A percentile compares a stretch with the other conserved stretches of the same genome.
Evolutionary conservation across 2,888 invertebrate species (phyloP).

Genomic region (Spialia ferax): DNA sequence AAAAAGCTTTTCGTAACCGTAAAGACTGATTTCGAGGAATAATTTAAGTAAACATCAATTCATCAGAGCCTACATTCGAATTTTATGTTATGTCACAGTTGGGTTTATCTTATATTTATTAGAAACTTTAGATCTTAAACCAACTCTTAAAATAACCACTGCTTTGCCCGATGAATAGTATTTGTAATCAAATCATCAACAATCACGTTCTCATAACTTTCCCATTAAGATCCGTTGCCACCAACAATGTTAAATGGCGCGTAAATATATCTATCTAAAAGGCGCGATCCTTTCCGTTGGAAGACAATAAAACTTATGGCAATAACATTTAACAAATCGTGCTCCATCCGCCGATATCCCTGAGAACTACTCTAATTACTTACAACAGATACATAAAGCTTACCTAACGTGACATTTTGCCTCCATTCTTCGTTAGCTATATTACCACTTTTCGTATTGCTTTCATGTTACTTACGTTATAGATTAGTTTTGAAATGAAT

Average conservation of each 20-base stretch:
- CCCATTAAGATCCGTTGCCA: constrained; percentile 25
- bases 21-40: not conserved
- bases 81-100: too few relatives aligned
- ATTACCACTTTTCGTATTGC: constrained; percentile 11
- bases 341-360: constrained; percentile 56
- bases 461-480: constrained; percentile 9
- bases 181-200: constrained; percentile 19
- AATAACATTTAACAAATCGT: constrained; percentile 50
- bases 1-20: not conserved
- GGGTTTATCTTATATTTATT: too few relatives aligned
- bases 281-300: constrained; percentile 24
- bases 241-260: constrained; percentile 38
- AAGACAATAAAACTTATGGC: constrained; percentile 39
- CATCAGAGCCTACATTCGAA: not conserved
- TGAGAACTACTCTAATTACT: constrained; percentile 67
- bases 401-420: constrained; percentile 51
- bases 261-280: constrained; percentile 39
- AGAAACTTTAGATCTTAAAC: too few relatives aligned
- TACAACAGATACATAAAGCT: constrained; percentile 54
- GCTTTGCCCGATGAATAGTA: too few relatives aligned
- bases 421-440: constrained; percentile 22
- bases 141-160: too few relatives aligned
- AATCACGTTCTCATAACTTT: constrained; percentile 34
- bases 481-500: not conserved
- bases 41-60: not conserved